These are phyloP conservation scores for Lateolabrax maculatus DNA, from an alignment of 2,797 vertebrate genomes.

Conservation along the genomic window DNA sequence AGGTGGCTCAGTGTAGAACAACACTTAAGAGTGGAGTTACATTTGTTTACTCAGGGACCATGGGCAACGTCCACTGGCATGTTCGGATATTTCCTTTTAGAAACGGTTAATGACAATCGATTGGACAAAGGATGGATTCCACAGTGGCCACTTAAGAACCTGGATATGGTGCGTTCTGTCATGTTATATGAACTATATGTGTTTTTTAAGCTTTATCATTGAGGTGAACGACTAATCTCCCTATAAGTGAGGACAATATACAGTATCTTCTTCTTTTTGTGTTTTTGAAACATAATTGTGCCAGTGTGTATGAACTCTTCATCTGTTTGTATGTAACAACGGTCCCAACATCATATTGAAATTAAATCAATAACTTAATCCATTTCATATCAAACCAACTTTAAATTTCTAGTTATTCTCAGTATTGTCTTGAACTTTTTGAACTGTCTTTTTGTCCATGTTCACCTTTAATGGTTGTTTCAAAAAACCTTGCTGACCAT, in stretches of 20 bases:
- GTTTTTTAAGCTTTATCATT: not conserved
- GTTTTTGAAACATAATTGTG: not conserved
- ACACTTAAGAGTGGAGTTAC: constrained; percentile 2
- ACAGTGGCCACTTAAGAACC: constrained; percentile 2
- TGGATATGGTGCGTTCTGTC: constrained; percentile 41
- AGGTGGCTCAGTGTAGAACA: not conserved
- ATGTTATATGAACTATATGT: not conserved
- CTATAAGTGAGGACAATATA: not conserved
- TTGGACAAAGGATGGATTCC: constrained; percentile 28
- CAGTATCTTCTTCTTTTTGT: not conserved
- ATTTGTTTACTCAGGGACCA: not conserved
- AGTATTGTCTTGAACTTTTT: too few species aligned
- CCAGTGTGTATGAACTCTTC: not conserved
- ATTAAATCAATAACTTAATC: not conserved
- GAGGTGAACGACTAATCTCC: not conserved
- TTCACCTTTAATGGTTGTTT: not conserved
- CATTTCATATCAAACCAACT: not conserved
- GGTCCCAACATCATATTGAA: not conserved
- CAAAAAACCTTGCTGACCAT: not conserved
- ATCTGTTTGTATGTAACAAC: not conserved
- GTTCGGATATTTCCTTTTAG: constrained; percentile 6
- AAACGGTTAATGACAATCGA: not conserved
- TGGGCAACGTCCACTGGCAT: constrained; percentile 18
- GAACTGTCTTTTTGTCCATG: not conserved
- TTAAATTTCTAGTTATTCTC: not conserved